Evolutionary conservation across 2,888 invertebrate species (phyloP).

Genomic region (Pyrrhosoma nymphula): DNA sequence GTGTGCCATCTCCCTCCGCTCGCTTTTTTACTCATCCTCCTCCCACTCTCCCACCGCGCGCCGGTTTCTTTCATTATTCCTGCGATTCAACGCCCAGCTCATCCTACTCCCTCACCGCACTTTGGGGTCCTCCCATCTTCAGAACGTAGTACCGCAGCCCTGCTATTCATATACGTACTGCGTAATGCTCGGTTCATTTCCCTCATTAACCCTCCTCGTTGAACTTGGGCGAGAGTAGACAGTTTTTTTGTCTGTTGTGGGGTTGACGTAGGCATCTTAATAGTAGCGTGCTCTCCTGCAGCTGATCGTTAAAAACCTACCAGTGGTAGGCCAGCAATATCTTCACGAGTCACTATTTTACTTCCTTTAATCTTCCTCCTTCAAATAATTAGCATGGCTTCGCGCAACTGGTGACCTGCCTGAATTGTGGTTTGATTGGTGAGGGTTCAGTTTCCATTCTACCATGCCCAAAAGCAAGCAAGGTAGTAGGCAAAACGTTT

Average conservation of each 20-base stretch:
- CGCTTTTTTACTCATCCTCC: not conserved
- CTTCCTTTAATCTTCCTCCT: too few species aligned
- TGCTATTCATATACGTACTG: not conserved
- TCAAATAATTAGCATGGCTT: too few species aligned
- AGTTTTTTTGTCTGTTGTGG: not conserved
- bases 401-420: too few species aligned
- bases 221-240: not conserved
- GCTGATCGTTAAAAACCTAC: not conserved
- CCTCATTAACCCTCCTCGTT: not conserved
- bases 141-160: not conserved
- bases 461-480: too few species aligned
- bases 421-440: too few species aligned
- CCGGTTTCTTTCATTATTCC: conserved; percentile 15
- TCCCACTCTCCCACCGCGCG: too few species aligned
- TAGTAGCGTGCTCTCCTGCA: not conserved
- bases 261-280: not conserved
- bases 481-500: too few species aligned
- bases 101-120: not conserved
- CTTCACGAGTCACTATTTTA: too few species aligned
- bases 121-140: not conserved
- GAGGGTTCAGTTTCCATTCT: too few species aligned
- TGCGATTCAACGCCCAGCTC: not conserved
- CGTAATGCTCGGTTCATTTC: not conserved
- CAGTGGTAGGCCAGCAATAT: too few species aligned
- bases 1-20: not conserved